Conservation (phyloP, 1,140 invertebrate species). For the Papilio xuthus region DNA sequence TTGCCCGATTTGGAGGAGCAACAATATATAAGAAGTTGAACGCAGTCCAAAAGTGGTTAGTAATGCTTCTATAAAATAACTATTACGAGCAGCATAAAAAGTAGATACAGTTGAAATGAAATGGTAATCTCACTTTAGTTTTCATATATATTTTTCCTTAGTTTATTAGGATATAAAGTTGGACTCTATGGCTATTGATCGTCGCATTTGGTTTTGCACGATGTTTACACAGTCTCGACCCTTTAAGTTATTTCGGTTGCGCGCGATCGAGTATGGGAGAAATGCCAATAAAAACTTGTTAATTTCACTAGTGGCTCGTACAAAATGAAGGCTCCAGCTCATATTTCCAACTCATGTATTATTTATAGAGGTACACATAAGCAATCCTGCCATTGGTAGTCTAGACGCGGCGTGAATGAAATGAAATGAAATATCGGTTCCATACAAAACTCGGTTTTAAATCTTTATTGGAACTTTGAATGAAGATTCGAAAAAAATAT, state of each 20-base stretch:
- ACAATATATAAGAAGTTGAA: conserved; percentile 37
- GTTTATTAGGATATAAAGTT: conserved; percentile 24
- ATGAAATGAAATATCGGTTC: conserved; percentile 71
- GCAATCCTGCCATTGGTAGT: conserved; percentile 68
- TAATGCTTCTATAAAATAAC: conserved; percentile 35
- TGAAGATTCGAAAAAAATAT: conserved; percentile 27
- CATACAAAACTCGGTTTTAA: conserved; percentile 60
- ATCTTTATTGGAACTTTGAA: conserved; percentile 59
- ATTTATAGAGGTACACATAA: conserved; percentile 72
- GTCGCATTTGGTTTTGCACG: conserved; percentile 29
- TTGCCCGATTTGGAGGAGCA: conserved; percentile 20
- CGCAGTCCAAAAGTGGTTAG: conserved; percentile 36
- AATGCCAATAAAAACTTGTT: conserved; percentile 75
- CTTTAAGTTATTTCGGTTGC: conserved; percentile 32
- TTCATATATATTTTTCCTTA: conserved; percentile 27
- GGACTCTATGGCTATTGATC: conserved; percentile 25
- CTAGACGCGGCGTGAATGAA: conserved; percentile 74
- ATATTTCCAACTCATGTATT: conserved; percentile 75
- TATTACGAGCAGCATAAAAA: conserved; percentile 32
- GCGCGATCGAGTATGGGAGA: conserved; percentile 56
- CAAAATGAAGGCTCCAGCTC: conserved; percentile 69
- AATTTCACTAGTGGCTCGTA: conserved; percentile 70
- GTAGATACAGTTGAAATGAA: conserved; percentile 29
- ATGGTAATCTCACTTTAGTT: conserved; percentile 22
- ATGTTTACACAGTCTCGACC: conserved; percentile 33